phyloP scores from a whole-genome alignment of 2,888 invertebrate genomes.

The Philonicus albiceps region DNA sequence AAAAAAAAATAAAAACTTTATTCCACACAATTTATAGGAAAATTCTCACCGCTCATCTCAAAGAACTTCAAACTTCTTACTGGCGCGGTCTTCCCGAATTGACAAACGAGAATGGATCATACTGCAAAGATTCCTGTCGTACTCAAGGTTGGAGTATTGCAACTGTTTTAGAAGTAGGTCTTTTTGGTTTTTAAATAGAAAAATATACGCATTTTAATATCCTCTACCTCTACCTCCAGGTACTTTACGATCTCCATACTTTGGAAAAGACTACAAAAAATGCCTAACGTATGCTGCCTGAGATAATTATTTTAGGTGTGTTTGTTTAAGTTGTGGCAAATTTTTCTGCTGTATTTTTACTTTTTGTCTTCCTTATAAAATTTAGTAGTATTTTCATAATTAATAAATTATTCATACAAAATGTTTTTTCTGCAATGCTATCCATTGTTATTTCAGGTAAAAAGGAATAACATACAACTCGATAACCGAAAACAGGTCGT shows the following conservation, averaged over 20 bases:
- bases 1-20: not conserved
- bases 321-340: not conserved
- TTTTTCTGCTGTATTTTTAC: not conserved
- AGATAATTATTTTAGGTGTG: not conserved
- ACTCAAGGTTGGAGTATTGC: constrained; percentile 98
- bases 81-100: constrained; percentile 98
- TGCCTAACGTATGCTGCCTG: not conserved
- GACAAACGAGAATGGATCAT: constrained; percentile 85
- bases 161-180: constrained; percentile 80
- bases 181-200: constrained; percentile 42
- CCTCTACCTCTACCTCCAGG: constrained; percentile 48
- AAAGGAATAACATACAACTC: too few species aligned
- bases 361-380: not conserved
- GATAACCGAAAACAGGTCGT: too few species aligned
- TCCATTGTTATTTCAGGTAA: too few species aligned
- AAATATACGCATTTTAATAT: not conserved
- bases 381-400: not conserved
- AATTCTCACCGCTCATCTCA: constrained; percentile 75
- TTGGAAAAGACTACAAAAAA: not conserved
- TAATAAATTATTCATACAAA: not conserved
- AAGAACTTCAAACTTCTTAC: constrained; percentile 77
- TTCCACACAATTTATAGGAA: constrained; percentile 60
- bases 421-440: not conserved
- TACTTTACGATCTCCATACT: constrained; percentile 57
- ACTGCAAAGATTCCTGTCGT: constrained; percentile 86